Evolutionary conservation across 2,113 vertebrate species (phyloP), one percentile per base, ranked within the genome.

Genomic region (Chitala chitala): DNA sequence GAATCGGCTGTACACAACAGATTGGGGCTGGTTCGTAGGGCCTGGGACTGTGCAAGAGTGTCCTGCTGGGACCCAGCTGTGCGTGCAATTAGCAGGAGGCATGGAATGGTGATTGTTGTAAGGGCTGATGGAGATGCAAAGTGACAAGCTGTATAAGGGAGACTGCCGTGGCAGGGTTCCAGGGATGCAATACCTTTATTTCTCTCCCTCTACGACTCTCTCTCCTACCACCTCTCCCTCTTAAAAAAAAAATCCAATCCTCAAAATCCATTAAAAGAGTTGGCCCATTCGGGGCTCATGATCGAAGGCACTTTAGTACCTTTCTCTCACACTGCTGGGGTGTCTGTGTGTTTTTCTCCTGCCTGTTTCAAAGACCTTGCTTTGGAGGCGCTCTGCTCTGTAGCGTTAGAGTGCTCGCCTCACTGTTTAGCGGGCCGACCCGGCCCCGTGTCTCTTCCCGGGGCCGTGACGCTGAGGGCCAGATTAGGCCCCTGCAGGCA

Each of bases 61-160:
- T 91, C 95, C 94, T 83, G 94, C 93, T 98, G 95, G 91, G 95
- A 92, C 90, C 96, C 96, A 99, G 96, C 96, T 99, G 96, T 98
- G 95, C 93, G 92, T 93, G 94, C 95, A 98, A 98, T 98, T 98
- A 99, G 94, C 94, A 93, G 94, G 94, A 97, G 94, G 94, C 94
- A 94, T 93, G 92, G 92, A 96, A 98, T 94, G 94, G 96, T 95
- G 94, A 94, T 96, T 96, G 94, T 92, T 95, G 92, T 92, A 89
- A 90, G 93, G 89, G 87, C 92, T 92, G 94, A 99, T 94, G 90
- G 94, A 96, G 92, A 99, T 96, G 86, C 88, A 90, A 95, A 96
- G 92, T 93, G 95, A 95, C 97, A 97, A 93, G 93, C 93, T 94
- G 92, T 92, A 93, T 89, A 93, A 83, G 91, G 91, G 89, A 91